Evolutionary conservation across 2,797 vertebrate species (phyloP), one percentile per base, ranked within the genome.

Genomic region (Notolabrus celidotus): DNA sequence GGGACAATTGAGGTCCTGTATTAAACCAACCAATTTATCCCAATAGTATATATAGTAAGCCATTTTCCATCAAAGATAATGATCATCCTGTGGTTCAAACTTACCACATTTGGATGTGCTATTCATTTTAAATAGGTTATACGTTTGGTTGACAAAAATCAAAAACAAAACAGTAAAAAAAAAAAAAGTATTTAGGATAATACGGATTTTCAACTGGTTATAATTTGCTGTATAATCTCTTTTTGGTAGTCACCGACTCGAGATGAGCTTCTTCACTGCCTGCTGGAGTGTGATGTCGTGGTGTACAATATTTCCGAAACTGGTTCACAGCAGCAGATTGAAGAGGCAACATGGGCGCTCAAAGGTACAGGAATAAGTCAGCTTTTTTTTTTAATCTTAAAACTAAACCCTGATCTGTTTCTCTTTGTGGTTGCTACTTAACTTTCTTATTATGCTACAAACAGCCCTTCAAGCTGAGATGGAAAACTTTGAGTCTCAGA

Each of bases 221-320:
- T 50, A 25, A 50, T 2, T 15, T 1, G 15, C 0, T 16, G 0
- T 17, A 6, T 50, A 15, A 55, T 16, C 34, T 65, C 15, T 72
- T 74, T 31, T 85, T 87, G 71, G 17, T 75, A 99, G 98, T 89
- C 78, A 5, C 74, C 89, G 42, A 82, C 85, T 67, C 91, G 7
- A 74, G 91, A 94, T 7, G 83, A 93, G 41, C 93, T 97, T 2
- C 82, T 97, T 22, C 15, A 67, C 41, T 85, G 17, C 33, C 87
- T 99, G 62, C 78, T 96, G 90, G 91, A 95, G 22, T 98, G 97
- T 71, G 96, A 99, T 2, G 74, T 96, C 3, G 80, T 98, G 46
- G 77, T 99, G 51, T 99, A 98, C 74, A 98, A 98, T 88, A 94
- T 99, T 86, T 95, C 95, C 0, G 97, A 98, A 77, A 79, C 89